phyloP scores from a whole-genome alignment of 2,888 invertebrate species.

The Pardosa pseudoannulata region DNA sequence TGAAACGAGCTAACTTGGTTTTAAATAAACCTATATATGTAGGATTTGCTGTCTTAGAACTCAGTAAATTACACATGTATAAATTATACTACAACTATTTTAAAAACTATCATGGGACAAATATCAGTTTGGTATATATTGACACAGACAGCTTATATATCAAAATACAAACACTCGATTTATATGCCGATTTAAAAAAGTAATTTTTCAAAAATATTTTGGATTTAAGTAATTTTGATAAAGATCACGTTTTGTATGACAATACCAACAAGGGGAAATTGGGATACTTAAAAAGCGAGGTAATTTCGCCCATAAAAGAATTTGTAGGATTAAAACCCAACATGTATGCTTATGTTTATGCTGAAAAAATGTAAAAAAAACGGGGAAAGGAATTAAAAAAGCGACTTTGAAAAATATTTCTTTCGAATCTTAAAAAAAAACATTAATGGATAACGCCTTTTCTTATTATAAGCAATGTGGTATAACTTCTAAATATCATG shows the following conservation, averaged over 20 bases:
- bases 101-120: background rate
- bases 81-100: background rate
- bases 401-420: background rate
- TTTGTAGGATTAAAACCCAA: background rate
- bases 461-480: background rate
- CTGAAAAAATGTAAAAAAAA: background rate
- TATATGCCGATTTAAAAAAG: background rate
- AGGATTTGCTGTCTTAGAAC: conserved; percentile 16
- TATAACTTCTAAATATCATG: conserved; percentile 15
- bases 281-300: background rate
- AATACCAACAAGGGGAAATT: background rate
- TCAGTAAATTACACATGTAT: background rate
- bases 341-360: conserved; percentile 3
- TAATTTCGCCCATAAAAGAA: background rate
- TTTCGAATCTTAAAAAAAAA: conserved; percentile 1
- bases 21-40: conserved; percentile 33
- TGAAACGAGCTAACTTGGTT: conserved; percentile 7
- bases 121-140: background rate
- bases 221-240: background rate
- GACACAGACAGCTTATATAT: background rate
- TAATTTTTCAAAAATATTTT: background rate
- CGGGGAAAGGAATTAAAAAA: conserved; percentile 20
- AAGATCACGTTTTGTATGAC: background rate
- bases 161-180: background rate
- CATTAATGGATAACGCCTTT: background rate